Percentiles rank a stretch among this genome's conserved stretches.
phyloP scores from a whole-genome alignment of 2,797 vertebrate genomes.

The Helicolenus hilgendorfi region DNA sequence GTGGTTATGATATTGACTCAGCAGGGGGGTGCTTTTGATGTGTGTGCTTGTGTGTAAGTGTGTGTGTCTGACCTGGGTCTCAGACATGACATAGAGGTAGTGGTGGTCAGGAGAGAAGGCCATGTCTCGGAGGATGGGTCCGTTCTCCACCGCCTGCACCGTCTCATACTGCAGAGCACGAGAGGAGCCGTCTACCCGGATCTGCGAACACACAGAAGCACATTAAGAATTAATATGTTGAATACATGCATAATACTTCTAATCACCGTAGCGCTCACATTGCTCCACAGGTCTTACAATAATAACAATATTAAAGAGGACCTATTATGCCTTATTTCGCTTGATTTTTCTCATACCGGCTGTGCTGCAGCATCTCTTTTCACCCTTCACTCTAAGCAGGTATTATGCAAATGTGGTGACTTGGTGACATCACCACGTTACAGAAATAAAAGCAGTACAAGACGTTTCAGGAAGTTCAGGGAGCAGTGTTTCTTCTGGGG shows the following conservation, averaged over 20 bases:
- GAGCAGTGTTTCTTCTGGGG: too few relatives aligned
- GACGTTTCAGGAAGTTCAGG: too few relatives aligned
- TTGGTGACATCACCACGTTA: too few relatives aligned
- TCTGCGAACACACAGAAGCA: constrained; percentile 85
- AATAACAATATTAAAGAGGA: not conserved
- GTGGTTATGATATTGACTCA: constrained; percentile 45
- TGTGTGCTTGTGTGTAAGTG: not conserved
- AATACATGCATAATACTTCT: not conserved
- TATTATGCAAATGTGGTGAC: too few relatives aligned
- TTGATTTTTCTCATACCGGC: too few relatives aligned
- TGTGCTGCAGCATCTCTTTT: too few relatives aligned
- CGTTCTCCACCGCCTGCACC: constrained; percentile 94
- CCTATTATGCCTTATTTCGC: too few relatives aligned
- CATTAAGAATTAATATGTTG: not conserved
- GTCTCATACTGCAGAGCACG: constrained; percentile 96
- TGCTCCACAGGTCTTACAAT: not conserved
- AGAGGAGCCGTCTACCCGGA: constrained; percentile 94
- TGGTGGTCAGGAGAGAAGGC: constrained; percentile 96
- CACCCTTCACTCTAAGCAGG: too few relatives aligned
- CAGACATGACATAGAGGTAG: constrained; percentile 97
- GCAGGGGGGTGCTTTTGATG: constrained; percentile 1
- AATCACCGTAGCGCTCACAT: not conserved
- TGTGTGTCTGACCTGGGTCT: constrained; percentile 93
- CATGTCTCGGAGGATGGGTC: constrained; percentile 96
- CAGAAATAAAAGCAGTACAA: too few relatives aligned